Evolutionary conservation across 1,140 invertebrate genomes (phyloP), one percentile per base, ranked within the genome.

Genomic region (Bombus terrestris): DNA sequence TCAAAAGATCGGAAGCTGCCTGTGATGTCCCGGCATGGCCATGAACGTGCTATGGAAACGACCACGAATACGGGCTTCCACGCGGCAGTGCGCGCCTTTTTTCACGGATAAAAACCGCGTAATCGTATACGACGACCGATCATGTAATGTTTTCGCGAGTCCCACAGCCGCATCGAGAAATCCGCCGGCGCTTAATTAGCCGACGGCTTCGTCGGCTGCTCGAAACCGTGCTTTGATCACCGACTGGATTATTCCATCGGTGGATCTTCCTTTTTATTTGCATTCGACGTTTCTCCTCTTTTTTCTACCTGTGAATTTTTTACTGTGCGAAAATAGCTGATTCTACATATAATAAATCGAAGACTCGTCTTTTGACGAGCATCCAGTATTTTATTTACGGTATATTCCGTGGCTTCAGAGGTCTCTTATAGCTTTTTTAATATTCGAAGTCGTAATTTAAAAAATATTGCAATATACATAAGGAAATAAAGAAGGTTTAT

Each of bases 111-210:
- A 91, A 90, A 91, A 91, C 83, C 81, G 64, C 90, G 81, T 91
- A 91, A 91, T 91, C 83, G 90, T 91, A 91, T 91, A 91, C 90
- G 90, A 88, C 90, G 90, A 91, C 89, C 90, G 90, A 91, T 91
- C 90, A 69, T 86, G 88, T 91, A 91, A 91, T 91, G 86, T 73
- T 89, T 87, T 82, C 81, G 89, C 77, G 72, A 81, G 86, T 72
- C 66, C 64, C 43, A 79, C 64, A 41, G 71, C 78, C 78, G 77
- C 85, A 89, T 89, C 75, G 88, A 84, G 86, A 81, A 73, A 69
- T 84, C 80, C 83, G 78, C 78, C 83, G 83, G 83, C 81, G 87
- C 79, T 90, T 91, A 91, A 91, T 91, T 91, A 91, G 82, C 87
- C 84, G 89, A 84, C 89, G 81, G 85, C 85, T 83, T 69, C 87